A percentile compares a stretch with the other conserved stretches of the same genome.
phyloP scores from a whole-genome alignment of 2,888 invertebrate species.

The Ernsta delagoae region DNA sequence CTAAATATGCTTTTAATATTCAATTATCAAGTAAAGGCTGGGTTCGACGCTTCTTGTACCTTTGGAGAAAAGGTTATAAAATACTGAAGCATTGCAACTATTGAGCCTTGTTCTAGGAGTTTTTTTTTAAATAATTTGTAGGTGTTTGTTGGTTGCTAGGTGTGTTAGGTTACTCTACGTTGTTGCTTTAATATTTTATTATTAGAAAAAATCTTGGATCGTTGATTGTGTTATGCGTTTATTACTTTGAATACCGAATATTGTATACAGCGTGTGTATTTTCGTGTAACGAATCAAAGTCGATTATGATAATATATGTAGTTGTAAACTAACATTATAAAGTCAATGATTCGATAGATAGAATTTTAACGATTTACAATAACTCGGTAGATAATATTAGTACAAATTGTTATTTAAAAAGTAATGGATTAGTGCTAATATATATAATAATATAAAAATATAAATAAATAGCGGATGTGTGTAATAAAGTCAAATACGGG shows the following conservation, averaged over 20 bases:
- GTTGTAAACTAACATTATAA: not conserved
- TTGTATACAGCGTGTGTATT: conserved; percentile 7
- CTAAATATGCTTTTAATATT: too few species aligned
- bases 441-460: too few species aligned
- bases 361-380: not conserved
- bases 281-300: conserved; percentile 1
- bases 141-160: not conserved
- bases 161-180: not conserved
- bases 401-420: conserved; percentile 32
- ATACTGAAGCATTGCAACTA: not conserved
- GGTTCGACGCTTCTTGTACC: conserved; percentile 18
- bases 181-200: not conserved
- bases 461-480: too few species aligned
- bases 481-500: not conserved
- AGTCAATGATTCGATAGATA: not conserved
- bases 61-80: conserved; percentile 22
- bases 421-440: conserved; percentile 57
- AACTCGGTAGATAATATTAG: conserved; percentile 22
- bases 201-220: not conserved
- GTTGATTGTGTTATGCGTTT: conserved; percentile 11
- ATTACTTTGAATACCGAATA: conserved; percentile 3
- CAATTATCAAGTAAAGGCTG: not conserved
- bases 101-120: not conserved
- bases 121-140: not conserved
- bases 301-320: not conserved